These are phyloP conservation scores for Microcebus tavaratra DNA, from an alignment of 2,113 vertebrate genomes.

Conservation along the genomic window DNA sequence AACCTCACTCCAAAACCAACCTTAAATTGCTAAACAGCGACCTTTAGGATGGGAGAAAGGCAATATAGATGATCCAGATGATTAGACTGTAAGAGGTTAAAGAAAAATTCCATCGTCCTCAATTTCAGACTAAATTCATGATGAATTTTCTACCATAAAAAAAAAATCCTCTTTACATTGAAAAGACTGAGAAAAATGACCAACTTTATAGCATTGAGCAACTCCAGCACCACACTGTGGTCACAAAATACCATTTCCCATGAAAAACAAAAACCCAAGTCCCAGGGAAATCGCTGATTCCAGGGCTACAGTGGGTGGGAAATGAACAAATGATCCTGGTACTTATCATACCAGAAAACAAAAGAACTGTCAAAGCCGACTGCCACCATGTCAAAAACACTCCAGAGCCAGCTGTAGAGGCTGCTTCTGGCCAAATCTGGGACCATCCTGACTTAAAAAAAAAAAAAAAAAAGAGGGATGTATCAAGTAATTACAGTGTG, in stretches of 20 bases:
- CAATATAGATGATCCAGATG: accelerated
- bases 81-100: background rate
- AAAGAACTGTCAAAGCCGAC: background rate
- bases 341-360: background rate
- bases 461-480: background rate
- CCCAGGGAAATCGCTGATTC: background rate
- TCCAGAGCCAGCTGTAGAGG: background rate
- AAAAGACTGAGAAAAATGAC: background rate
- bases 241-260: background rate
- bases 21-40: background rate
- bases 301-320: background rate
- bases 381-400: background rate
- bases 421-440: background rate
- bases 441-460: background rate
- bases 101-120: background rate
- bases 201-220: background rate
- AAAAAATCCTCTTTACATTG: background rate
- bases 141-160: background rate
- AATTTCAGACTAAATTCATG: background rate
- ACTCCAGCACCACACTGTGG: background rate
- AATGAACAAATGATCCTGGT: background rate
- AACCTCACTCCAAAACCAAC: background rate
- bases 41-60: background rate
- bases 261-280: background rate
- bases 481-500: background rate